Conservation (phyloP, 2,888 invertebrate genomes). For the Therioaphis trifolii region DNA sequence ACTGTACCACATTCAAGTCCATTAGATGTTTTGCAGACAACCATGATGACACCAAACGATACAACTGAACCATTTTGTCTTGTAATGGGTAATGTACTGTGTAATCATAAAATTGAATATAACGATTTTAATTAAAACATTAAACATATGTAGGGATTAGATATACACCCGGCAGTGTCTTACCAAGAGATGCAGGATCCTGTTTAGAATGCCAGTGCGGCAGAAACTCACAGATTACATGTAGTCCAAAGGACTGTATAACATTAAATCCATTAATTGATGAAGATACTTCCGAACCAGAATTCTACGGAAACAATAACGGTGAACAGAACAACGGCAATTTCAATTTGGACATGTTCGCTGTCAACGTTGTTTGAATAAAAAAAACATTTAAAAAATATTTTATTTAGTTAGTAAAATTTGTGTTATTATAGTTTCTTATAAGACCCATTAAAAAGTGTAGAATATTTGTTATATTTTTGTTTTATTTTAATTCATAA, state of each 20-base stretch:
- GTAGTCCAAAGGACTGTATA: slow-evolving; percentile 67
- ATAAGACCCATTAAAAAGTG: background rate
- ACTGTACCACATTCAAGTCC: slow-evolving; percentile 6
- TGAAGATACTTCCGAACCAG: slow-evolving; percentile 55
- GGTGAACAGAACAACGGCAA: slow-evolving; percentile 47
- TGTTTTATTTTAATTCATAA: background rate
- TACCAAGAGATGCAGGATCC: slow-evolving; percentile 78
- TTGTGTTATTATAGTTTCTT: background rate
- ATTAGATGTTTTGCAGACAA: slow-evolving; percentile 14
- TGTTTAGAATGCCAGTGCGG: slow-evolving; percentile 79
- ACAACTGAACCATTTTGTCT: slow-evolving; percentile 46
- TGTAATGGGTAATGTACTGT: slow-evolving; percentile 48
- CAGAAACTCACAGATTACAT: slow-evolving; percentile 69
- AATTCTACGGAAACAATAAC: slow-evolving; percentile 45
- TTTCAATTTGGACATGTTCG: slow-evolving; percentile 58
- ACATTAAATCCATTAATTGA: slow-evolving; percentile 48
- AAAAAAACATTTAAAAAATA: background rate
- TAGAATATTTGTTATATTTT: background rate
- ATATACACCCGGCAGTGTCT: slow-evolving; percentile 75
- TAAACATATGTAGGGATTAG: slow-evolving; percentile 65
- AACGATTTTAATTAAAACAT: background rate
- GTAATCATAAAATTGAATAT: background rate
- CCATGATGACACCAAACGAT: slow-evolving; percentile 23
- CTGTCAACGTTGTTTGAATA: slow-evolving; percentile 53
- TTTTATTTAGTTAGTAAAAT: background rate